A percentile compares a stretch with the other conserved stretches of the same genome.
These are phyloP conservation scores for Macroglossus sobrinus DNA, from an alignment of 2,113 vertebrate species.

Conservation along the genomic window DNA sequence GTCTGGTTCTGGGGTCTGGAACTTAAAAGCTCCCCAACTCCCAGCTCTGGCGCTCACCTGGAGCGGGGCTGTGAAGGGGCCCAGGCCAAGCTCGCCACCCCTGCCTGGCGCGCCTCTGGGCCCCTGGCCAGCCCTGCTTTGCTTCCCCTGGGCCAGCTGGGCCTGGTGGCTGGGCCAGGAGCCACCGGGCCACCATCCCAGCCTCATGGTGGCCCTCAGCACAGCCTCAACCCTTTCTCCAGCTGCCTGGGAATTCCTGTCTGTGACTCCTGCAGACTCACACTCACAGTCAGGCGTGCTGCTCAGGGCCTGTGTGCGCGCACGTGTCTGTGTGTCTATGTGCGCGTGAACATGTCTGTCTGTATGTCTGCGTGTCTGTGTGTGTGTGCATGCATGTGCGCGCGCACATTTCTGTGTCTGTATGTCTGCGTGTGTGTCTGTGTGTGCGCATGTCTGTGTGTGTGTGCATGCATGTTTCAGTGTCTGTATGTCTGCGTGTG, in stretches of 20 bases:
- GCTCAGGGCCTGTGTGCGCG: background rate
- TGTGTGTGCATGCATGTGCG: background rate
- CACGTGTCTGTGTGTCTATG: rapidly evolving
- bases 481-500: too few species aligned
- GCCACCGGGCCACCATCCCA: background rate
- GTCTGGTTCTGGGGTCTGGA: background rate
- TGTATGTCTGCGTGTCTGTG: too few species aligned
- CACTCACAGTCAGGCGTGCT: rapidly evolving
- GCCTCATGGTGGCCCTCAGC: background rate
- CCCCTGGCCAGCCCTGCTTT: background rate
- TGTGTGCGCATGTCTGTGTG: rapidly evolving
- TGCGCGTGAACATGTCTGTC: too few species aligned
- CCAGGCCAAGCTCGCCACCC: background rate
- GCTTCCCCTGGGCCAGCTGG: background rate
- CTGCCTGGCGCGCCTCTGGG: background rate
- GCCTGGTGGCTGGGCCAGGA: background rate
- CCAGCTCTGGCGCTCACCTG: background rate
- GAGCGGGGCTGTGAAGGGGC: background rate
- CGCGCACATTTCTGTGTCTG: background rate
- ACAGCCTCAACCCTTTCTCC: too few species aligned
- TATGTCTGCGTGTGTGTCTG: too few species aligned
- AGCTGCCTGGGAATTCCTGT: background rate
- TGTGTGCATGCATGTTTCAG: rapidly evolving
- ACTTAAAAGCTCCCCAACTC: background rate
- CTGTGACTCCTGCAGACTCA: background rate